Evolutionary conservation across 2,797 vertebrate genomes (phyloP).

Genomic region (Synaphobranchus kaupii): DNA sequence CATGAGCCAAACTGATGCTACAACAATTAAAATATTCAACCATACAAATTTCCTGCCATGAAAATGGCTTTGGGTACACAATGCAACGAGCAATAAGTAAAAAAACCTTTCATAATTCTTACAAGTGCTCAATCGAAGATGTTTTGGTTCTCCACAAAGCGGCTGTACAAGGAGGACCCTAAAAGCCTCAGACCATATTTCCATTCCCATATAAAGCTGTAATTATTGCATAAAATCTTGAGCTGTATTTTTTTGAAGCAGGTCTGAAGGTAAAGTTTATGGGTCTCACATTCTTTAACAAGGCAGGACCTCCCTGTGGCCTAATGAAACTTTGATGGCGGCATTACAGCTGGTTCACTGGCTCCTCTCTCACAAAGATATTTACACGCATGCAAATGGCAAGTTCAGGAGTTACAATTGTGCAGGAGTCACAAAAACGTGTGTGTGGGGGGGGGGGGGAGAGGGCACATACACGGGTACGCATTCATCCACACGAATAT

Average conservation of each 20-base stretch:
- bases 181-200: slow-evolving; percentile 38
- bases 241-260: slow-evolving; percentile 59
- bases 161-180: background rate
- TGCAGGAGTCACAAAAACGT: background rate
- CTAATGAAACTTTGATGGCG: slow-evolving; percentile 65
- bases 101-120: background rate
- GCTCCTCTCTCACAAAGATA: slow-evolving; percentile 53
- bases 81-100: background rate
- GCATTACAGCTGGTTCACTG: slow-evolving; percentile 59
- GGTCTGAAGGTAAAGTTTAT: slow-evolving; percentile 66
- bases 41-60: background rate
- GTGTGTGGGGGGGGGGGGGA: background rate
- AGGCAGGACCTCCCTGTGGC: slow-evolving; percentile 64
- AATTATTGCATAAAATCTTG: slow-evolving; percentile 47
- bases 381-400: slow-evolving; percentile 50
- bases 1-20: background rate
- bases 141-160: background rate
- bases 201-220: slow-evolving; percentile 54
- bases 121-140: slow-evolving; percentile 5
- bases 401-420: slow-evolving; percentile 23
- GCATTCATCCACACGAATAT: background rate
- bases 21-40: background rate
- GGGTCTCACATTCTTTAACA: slow-evolving; percentile 68
- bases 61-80: background rate
- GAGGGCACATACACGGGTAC: background rate